phyloP scores from a whole-genome alignment of 2,113 vertebrate species.

The Hippopotamus amphibius region DNA sequence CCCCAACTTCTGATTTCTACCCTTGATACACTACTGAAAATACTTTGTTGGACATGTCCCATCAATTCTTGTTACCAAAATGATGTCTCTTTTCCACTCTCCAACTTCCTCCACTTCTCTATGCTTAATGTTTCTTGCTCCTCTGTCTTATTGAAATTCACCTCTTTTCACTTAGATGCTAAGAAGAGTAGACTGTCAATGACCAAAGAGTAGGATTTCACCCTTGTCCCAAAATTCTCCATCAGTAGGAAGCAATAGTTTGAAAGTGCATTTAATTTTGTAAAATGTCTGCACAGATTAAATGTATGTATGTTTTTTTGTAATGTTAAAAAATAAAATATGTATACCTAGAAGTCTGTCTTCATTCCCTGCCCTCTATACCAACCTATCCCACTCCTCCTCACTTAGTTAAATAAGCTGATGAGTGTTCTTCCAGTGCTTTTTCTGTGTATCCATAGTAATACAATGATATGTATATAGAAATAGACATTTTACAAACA shows the following conservation, averaged over 20 bases:
- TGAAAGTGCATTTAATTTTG: not conserved
- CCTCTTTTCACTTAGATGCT: not conserved
- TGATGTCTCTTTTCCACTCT: not conserved
- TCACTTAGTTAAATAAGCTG: not conserved
- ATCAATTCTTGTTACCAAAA: not conserved
- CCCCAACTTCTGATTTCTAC: not conserved
- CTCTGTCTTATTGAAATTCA: not conserved
- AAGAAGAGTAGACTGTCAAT: not conserved
- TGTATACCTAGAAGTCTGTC: not conserved
- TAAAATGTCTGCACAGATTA: not conserved
- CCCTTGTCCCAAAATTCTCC: not conserved
- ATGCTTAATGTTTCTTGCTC: not conserved
- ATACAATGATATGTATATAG: not conserved
- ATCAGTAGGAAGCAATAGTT: not conserved
- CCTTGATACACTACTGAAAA: not conserved
- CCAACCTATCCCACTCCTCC: not conserved
- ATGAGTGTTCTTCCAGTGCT: not conserved
- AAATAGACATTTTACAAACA: not conserved
- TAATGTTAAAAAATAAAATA: constrained; percentile 21
- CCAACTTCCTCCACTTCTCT: not conserved
- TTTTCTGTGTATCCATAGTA: not conserved
- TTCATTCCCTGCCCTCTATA: not conserved
- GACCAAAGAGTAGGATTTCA: not conserved
- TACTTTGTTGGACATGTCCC: not conserved
- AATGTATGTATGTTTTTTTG: not conserved